Evolutionary conservation across 2,888 invertebrate species (phyloP).

Genomic region (Eupsilia transversa): DNA sequence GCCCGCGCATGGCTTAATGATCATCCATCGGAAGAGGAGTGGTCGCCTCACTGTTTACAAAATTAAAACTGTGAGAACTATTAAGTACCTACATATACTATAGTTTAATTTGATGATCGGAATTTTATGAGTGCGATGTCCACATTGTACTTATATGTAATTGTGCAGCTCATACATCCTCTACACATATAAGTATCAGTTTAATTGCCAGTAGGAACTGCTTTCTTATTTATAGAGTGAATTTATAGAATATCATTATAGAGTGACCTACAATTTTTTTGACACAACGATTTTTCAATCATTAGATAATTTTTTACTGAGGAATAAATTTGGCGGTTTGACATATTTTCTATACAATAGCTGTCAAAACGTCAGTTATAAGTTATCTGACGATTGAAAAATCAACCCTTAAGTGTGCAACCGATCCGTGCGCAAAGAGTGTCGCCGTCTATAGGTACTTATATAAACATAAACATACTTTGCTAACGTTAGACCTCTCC

Average conservation of each 20-base stretch:
- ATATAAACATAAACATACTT: not conserved
- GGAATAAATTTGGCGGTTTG: too few relatives aligned
- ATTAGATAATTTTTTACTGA: too few relatives aligned
- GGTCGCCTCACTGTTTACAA: conserved; percentile 42
- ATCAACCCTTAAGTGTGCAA: not conserved
- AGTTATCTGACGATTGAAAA: too few relatives aligned
- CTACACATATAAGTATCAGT: not conserved
- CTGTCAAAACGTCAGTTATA: too few relatives aligned
- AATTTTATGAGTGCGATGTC: not conserved
- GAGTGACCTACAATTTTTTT: not conserved
- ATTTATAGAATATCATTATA: too few relatives aligned
- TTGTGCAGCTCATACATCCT: not conserved
- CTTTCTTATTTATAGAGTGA: not conserved
- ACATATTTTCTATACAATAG: too few relatives aligned
- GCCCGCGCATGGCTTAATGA: conserved; percentile 41
- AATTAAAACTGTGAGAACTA: conserved; percentile 48
- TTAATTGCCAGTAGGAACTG: too few relatives aligned
- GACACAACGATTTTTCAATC: too few relatives aligned
- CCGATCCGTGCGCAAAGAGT: not conserved
- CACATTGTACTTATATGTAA: not conserved
- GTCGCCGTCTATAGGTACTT: not conserved
- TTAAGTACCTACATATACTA: not conserved
- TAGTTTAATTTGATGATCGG: not conserved
- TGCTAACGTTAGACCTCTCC: not conserved
- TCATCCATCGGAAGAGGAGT: conserved; percentile 40